These are phyloP conservation scores for Desmophyllum pertusum DNA, from an alignment of 92 coral and sea anemone species.

Conservation along the genomic window DNA sequence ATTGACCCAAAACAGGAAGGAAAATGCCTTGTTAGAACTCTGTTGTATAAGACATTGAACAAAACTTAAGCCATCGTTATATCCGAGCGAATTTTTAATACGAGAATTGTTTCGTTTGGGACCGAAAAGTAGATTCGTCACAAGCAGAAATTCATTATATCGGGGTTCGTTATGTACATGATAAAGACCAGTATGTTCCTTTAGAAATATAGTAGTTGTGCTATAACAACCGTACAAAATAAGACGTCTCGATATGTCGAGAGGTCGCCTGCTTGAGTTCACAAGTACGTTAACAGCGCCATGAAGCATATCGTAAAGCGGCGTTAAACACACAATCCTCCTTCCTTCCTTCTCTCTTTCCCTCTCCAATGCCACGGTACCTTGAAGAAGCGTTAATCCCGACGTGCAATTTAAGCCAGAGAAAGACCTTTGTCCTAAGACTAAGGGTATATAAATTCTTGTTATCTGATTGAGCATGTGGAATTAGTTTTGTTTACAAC, in stretches of 20 bases:
- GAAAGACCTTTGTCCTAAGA: not conserved
- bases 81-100: not conserved
- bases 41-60: not conserved
- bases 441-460: too few species aligned
- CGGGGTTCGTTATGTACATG: not conserved
- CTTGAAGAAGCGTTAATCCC: not conserved
- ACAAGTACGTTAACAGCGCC: not conserved
- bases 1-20: not conserved
- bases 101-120: not conserved
- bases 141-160: not conserved
- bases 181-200: not conserved
- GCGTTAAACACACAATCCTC: not conserved
- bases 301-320: too few species aligned
- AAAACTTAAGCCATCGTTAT: not conserved
- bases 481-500: not conserved
- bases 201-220: not conserved
- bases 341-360: not conserved
- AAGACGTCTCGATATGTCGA: not conserved
- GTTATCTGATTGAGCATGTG: not conserved
- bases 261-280: not conserved
- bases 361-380: not conserved
- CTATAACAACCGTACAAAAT: not conserved
- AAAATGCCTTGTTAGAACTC: not conserved
- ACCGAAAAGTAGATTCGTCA: not conserved
- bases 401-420: not conserved